Conservation (phyloP, 2,113 vertebrate species). For the Hemibagrus wyckioides region DNA sequence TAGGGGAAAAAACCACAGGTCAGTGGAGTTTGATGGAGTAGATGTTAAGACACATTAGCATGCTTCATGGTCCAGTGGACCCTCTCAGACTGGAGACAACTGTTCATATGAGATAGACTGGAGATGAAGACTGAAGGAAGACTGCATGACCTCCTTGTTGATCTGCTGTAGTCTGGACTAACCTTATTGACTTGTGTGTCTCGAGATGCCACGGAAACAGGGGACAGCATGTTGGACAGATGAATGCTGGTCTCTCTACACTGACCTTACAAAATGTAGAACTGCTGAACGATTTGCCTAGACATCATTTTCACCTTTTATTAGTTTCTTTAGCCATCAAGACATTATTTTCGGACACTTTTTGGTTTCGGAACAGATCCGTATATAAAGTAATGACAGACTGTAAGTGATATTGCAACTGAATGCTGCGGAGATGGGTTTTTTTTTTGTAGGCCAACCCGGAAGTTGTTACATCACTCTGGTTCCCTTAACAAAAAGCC, state of each 20-base stretch:
- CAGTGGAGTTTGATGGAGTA: not conserved
- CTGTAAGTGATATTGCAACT: not conserved
- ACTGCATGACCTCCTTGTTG: not conserved
- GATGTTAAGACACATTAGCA: not conserved
- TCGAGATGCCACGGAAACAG: not conserved
- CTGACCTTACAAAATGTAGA: not conserved
- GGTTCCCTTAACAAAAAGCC: too few species aligned
- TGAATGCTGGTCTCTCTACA: not conserved
- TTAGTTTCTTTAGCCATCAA: not conserved
- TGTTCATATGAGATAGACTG: not conserved
- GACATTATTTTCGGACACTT: not conserved
- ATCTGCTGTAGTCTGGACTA: not conserved
- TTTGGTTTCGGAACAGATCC: not conserved
- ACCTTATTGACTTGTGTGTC: not conserved
- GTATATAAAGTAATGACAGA: not conserved
- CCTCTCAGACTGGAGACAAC: not conserved
- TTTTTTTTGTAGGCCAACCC: too few species aligned
- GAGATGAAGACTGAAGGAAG: not conserved
- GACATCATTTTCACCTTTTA: not conserved
- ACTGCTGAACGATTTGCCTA: not conserved
- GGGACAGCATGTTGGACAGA: not conserved
- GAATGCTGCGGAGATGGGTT: too few species aligned
- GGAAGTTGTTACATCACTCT: too few species aligned
- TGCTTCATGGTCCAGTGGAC: conserved; percentile 23
- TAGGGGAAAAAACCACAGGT: not conserved